A percentile compares a stretch with the other conserved stretches of the same genome.
phyloP scores from a whole-genome alignment of 2,888 invertebrate genomes.

The Spicauda simplicius region DNA sequence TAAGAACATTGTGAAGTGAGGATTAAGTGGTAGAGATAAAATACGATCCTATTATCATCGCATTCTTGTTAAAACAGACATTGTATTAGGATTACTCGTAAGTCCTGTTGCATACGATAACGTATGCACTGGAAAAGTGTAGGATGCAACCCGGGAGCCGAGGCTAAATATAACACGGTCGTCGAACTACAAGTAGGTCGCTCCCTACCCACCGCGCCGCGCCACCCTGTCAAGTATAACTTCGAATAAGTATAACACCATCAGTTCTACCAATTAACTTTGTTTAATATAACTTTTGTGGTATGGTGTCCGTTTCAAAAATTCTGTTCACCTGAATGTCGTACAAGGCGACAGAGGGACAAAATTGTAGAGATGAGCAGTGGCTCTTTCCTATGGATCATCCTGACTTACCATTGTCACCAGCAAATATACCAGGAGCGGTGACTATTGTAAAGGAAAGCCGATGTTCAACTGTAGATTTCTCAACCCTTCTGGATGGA shows the following conservation, averaged over 20 bases:
- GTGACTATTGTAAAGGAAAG: too few relatives aligned
- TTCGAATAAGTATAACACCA: slow-evolving; percentile 12
- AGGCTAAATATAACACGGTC: slow-evolving; percentile 79
- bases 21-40: slow-evolving; percentile 6
- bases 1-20: slow-evolving; percentile 13
- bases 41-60: background rate
- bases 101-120: slow-evolving; percentile 51
- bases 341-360: too few relatives aligned
- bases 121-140: slow-evolving; percentile 66
- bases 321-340: too few relatives aligned
- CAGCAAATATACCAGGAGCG: too few relatives aligned
- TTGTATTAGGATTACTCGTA: slow-evolving; percentile 47
- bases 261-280: slow-evolving; percentile 5
- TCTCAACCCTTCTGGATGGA: too few relatives aligned
- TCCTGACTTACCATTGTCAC: too few relatives aligned
- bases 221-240: slow-evolving; percentile 35
- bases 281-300: background rate
- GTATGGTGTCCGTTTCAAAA: too few relatives aligned
- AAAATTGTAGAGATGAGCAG: too few relatives aligned
- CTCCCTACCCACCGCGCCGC: slow-evolving; percentile 51
- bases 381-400: too few relatives aligned
- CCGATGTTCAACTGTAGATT: too few relatives aligned
- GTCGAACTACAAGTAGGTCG: slow-evolving; percentile 75
- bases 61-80: slow-evolving; percentile 23
- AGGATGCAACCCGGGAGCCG: slow-evolving; percentile 63